These are phyloP conservation scores for Gavia stellata DNA, from an alignment of 2,113 vertebrate species.

Conservation along the genomic window DNA sequence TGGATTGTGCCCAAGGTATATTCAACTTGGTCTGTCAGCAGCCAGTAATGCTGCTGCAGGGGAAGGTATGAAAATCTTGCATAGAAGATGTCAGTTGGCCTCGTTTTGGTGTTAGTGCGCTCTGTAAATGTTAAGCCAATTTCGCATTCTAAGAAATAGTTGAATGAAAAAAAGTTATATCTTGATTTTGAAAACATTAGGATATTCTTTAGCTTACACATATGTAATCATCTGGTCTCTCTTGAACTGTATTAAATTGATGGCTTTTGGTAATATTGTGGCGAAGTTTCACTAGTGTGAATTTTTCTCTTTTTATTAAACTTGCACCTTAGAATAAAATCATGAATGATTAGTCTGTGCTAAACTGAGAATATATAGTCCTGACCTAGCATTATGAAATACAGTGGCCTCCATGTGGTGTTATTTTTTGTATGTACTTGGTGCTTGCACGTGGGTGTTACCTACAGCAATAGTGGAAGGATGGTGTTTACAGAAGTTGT, in stretches of 20 bases:
- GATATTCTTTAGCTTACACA: neutral
- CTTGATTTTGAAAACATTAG: neutral
- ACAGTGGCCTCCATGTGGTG: neutral
- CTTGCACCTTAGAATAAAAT: neutral
- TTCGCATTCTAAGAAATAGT: neutral
- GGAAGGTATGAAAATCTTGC: neutral
- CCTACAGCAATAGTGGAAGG: neutral
- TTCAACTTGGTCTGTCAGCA: neutral
- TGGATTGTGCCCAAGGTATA: neutral
- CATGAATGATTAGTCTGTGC: neutral
- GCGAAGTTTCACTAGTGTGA: neutral
- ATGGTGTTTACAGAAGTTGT: neutral
- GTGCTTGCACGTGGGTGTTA: neutral
- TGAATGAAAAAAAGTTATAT: neutral
- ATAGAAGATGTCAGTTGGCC: neutral
- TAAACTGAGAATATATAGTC: neutral
- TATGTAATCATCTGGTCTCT: neutral
- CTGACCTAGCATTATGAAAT: neutral
- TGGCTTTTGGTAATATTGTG: neutral
- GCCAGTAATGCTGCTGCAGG: neutral
- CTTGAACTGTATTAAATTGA: neutral
- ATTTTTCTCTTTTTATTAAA: neutral
- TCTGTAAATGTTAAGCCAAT: neutral
- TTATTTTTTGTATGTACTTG: neutral
- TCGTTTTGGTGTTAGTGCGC: neutral